Evolutionary conservation across 2,888 invertebrate species (phyloP).

Genomic region (Trachelus stipa): DNA sequence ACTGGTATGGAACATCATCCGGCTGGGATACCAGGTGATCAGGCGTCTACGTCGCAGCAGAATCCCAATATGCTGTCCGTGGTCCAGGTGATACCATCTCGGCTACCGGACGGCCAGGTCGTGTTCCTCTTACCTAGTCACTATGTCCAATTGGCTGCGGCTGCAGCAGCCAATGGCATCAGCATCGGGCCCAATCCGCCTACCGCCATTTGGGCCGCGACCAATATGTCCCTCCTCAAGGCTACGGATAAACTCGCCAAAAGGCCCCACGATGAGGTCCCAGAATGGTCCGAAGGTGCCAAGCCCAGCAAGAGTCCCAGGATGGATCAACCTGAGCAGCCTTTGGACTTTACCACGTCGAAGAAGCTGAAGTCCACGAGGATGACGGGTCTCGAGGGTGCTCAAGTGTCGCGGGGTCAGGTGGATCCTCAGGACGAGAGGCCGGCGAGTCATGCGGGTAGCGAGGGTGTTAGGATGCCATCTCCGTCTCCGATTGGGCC

Average conservation of each 20-base stretch:
- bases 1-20: constrained; percentile 48
- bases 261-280: constrained; percentile 55
- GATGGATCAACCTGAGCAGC: constrained; percentile 57
- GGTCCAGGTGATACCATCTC: constrained; percentile 69
- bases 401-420: not conserved
- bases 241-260: constrained; percentile 62
- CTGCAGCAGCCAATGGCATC: constrained; percentile 65
- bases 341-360: constrained; percentile 61
- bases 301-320: constrained; percentile 49
- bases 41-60: constrained; percentile 51
- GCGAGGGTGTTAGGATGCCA: constrained; percentile 46
- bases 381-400: constrained; percentile 17
- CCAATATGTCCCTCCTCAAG: constrained; percentile 63
- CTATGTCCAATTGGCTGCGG: constrained; percentile 72
- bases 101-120: constrained; percentile 73
- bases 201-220: constrained; percentile 64
- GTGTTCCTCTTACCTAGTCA: constrained; percentile 74
- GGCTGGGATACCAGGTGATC: constrained; percentile 41
- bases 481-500: constrained; percentile 43
- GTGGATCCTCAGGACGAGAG: constrained; percentile 28
- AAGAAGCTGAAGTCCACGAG: constrained; percentile 54
- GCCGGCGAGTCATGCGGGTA: constrained; percentile 49
- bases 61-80: constrained; percentile 65
- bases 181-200: constrained; percentile 64
- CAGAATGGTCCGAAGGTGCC: constrained; percentile 28